A percentile compares a stretch with the other conserved stretches of the same genome.
Conservation (phyloP, 2,888 invertebrate genomes). For the Rosalia funebris region DNA sequence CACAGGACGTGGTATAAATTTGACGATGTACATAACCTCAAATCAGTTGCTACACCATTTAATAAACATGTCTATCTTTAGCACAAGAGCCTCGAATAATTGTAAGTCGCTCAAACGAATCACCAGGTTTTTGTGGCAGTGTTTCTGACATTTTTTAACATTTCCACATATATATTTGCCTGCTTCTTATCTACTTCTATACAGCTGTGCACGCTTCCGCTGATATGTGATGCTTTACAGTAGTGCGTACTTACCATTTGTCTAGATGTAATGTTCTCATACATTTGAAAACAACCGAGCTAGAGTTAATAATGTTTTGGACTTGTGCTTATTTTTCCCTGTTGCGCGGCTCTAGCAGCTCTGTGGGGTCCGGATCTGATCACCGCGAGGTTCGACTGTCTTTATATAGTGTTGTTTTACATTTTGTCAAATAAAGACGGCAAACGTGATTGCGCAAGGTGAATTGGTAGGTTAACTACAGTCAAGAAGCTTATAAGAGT, state of each 20-base stretch:
- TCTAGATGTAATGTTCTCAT: background rate
- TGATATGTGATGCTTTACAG: background rate
- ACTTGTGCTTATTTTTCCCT: background rate
- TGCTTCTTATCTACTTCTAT: constrained; percentile 29
- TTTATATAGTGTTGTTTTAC: too few relatives aligned
- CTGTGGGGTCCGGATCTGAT: background rate
- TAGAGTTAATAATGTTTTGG: constrained; percentile 4
- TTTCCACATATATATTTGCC: constrained; percentile 36
- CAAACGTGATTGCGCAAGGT: too few relatives aligned
- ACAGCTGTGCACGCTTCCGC: constrained; percentile 43
- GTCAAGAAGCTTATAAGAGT: too few relatives aligned
- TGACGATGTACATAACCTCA: too few relatives aligned
- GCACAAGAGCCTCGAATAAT: constrained; percentile 26
- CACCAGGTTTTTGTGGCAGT: constrained; percentile 33
- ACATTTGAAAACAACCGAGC: background rate
- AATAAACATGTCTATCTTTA: background rate
- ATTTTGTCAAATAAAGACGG: too few relatives aligned
- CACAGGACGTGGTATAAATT: too few relatives aligned
- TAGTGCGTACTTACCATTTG: background rate
- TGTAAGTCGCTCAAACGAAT: too few relatives aligned
- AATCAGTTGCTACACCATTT: too few relatives aligned
- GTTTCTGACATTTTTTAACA: constrained; percentile 32
- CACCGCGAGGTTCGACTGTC: too few relatives aligned
- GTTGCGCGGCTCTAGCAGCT: background rate
- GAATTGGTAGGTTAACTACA: too few relatives aligned